These are phyloP conservation scores for Pollachius pollachius DNA, from an alignment of 2,113 vertebrate genomes.

Conservation along the genomic window DNA sequence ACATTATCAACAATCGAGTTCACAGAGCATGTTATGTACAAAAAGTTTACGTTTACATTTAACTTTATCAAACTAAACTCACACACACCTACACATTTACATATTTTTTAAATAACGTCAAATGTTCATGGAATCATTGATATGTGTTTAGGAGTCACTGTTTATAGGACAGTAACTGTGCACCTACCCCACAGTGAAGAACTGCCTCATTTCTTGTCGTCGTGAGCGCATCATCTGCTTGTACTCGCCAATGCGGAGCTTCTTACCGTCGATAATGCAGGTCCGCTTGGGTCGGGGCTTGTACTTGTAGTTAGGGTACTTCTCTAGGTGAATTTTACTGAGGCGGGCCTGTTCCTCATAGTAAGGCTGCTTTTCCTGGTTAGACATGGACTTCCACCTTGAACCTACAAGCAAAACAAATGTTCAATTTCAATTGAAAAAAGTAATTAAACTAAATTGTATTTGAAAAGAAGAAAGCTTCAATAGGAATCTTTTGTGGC, in stretches of 20 bases:
- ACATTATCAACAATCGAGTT: no score
- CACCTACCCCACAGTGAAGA: constrained; percentile 96
- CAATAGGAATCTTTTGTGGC: neutral
- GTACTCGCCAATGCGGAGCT: constrained; percentile 96
- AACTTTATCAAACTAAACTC: no score
- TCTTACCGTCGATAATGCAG: constrained; percentile 99
- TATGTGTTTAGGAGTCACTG: no score
- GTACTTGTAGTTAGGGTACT: constrained; percentile 99
- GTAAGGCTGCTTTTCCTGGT: constrained; percentile 98
- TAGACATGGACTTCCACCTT: constrained; percentile 98
- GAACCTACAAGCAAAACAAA: constrained; percentile 76
- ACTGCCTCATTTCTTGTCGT: constrained; percentile 98
- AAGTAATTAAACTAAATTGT: neutral
- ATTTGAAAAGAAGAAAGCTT: neutral
- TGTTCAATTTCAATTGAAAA: neutral
- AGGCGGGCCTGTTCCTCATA: constrained; percentile 98
- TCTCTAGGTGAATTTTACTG: constrained; percentile 98
- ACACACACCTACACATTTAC: no score
- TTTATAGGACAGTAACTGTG: neutral
- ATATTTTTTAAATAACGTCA: no score
- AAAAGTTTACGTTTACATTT: no score
- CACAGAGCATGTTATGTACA: no score
- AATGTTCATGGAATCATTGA: no score
- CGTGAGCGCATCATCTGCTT: constrained; percentile 99
- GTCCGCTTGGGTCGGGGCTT: constrained; percentile 98